Base-by-base conservation (phyloP, 2,797 vertebrate genomes). In the Anguilla marmorata region DNA sequence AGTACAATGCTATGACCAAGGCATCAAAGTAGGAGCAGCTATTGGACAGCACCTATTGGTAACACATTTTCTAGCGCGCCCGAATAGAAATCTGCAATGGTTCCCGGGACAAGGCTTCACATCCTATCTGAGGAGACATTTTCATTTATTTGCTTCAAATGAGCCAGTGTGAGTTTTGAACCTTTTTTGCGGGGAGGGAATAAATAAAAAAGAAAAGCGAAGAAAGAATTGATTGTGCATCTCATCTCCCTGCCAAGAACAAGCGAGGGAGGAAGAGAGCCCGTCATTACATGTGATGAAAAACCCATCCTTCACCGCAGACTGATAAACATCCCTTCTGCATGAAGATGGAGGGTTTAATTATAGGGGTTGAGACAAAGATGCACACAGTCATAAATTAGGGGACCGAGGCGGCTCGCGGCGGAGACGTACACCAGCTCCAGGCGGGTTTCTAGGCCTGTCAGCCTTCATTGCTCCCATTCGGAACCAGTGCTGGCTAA, bases 331-430 rank as follows among this genome's bases (percentile, higher is more conserved):
- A 66, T 33, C 3, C 21, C 24, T 48, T 27, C 56, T 19, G 79
- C 86, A 45, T 80, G 3, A 80, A 87, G 88, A 89, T 85, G 60
- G 86, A 89, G 86, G 87, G 88, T 80, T 89, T 89, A 87, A 89
- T 89, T 89, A 89, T 85, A 74, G 54, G 58, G 74, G 83, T 27
- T 27, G 74, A 89, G 86, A 87, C 82, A 85, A 87, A 89, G 80
- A 52, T 84, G 48, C 72, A 89, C 83, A 82, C 41, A 60, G 60
- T 56, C 80, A 85, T 85, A 86, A 89, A 89, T 87, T 87, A 89
- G 85, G 72, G 30, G 86, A 12, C 58, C 52, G 63, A 76, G 87
- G 74, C 69, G 63, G 24, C 56, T 80, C 33, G 5, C 84, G 33
- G 14, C 12, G 56, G 52, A 41, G 63, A 79, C 16, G 74, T 30